Evolutionary conservation across 1,140 invertebrate species (phyloP).

Genomic region (Lepidurus apus): DNA sequence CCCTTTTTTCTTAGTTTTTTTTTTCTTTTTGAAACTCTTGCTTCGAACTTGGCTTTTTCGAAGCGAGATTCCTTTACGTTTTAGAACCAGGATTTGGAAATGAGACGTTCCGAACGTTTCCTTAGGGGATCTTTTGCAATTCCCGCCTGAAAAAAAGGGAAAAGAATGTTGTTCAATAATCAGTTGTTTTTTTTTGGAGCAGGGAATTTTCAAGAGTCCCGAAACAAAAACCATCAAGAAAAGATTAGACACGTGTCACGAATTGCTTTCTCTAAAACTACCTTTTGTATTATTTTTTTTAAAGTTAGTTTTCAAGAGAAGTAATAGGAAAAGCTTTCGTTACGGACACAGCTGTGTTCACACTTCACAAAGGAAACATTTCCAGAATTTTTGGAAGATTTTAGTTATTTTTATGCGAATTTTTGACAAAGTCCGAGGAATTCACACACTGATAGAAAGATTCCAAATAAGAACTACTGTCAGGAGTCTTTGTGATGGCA

Average conservation of each 20-base stretch:
- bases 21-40: not conserved
- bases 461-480: too few relatives aligned
- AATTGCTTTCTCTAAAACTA: not conserved
- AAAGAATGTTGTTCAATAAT: conserved; percentile 4
- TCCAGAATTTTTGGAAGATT: too few relatives aligned
- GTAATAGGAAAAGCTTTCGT: too few relatives aligned
- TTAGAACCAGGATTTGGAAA: not conserved
- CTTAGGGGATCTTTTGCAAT: not conserved
- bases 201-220: not conserved
- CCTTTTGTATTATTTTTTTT: not conserved
- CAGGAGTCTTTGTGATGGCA: too few relatives aligned
- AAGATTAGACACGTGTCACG: conserved; percentile 14
- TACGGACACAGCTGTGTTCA: too few relatives aligned
- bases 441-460: too few relatives aligned
- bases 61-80: not conserved
- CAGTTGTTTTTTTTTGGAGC: not conserved
- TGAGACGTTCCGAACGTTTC: not conserved
- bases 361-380: too few relatives aligned
- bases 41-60: not conserved
- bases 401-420: too few relatives aligned
- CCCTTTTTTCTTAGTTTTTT: not conserved
- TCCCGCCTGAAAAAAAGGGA: not conserved
- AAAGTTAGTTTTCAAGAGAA: too few relatives aligned
- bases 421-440: too few relatives aligned
- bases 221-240: not conserved